A percentile compares a stretch with the other conserved stretches of the same genome.
These are phyloP conservation scores for Drosophila melanica DNA, from an alignment of 1,140 invertebrate species.

Conservation along the genomic window DNA sequence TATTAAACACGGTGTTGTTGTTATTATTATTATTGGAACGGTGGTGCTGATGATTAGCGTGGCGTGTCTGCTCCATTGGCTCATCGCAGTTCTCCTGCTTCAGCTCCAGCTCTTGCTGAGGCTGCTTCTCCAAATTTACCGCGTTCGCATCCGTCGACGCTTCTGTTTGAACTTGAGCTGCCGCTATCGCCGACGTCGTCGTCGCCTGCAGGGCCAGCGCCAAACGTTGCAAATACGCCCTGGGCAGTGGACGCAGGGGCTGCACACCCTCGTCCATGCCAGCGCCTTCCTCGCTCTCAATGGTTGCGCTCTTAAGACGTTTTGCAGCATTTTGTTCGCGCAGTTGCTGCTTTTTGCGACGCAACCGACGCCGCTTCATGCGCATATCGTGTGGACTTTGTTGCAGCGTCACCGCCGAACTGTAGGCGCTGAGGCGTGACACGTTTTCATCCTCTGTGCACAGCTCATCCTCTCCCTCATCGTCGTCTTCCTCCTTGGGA, in stretches of 20 bases:
- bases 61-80: constrained; percentile 34
- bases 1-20: constrained; percentile 74
- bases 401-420: constrained; percentile 64
- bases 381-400: constrained; percentile 47
- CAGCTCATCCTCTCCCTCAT: constrained; percentile 52
- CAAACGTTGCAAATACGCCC: constrained; percentile 56
- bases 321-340: constrained; percentile 66
- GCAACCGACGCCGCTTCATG: constrained; percentile 60
- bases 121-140: constrained; percentile 31
- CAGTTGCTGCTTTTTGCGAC: constrained; percentile 61
- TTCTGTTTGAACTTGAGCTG: constrained; percentile 28
- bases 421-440: constrained; percentile 57
- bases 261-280: constrained; percentile 7
- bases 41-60: constrained; percentile 72
- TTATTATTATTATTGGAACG: constrained; percentile 73
- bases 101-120: constrained; percentile 22
- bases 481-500: constrained; percentile 31
- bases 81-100: constrained; percentile 38
- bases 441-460: constrained; percentile 67
- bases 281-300: constrained; percentile 15
- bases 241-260: constrained; percentile 45
- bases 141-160: constrained; percentile 10
- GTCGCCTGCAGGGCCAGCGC: constrained; percentile 36
- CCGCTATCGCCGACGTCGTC: constrained; percentile 5
- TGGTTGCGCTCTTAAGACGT: constrained; percentile 53